Percentiles rank a stretch among this genome's conserved stretches.
Evolutionary conservation across 53 echinoderm and acorn worm species (phyloP).

Genomic region (Arbacia lixula): DNA sequence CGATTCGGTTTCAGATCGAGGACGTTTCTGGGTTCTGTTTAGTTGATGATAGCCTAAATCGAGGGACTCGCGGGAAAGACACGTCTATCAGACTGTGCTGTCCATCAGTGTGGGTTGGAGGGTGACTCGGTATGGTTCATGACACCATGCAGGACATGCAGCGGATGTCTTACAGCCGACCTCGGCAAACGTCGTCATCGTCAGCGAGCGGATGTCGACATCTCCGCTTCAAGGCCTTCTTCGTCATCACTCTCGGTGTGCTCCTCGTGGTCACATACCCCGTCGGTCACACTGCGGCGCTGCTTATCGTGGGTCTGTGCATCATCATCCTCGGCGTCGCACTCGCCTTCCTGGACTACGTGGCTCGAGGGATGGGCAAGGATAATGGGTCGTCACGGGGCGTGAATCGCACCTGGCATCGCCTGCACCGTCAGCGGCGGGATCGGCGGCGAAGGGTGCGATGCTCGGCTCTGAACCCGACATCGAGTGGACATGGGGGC

Average conservation of each 20-base stretch:
- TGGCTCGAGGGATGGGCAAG: conserved; percentile 1
- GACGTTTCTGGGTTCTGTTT: too few relatives aligned
- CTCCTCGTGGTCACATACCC: neutral
- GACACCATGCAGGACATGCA: too few relatives aligned
- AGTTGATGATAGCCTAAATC: too few relatives aligned
- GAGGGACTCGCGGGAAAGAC: too few relatives aligned
- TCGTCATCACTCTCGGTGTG: conserved; percentile 5
- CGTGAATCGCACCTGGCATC: conserved; percentile 21
- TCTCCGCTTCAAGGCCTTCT: conserved; percentile 30
- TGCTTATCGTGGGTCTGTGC: conserved; percentile 35
- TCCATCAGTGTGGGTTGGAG: too few relatives aligned
- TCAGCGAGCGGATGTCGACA: conserved; percentile 21
- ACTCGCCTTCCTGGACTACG: conserved; percentile 40
- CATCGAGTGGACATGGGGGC: neutral
- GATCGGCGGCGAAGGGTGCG: neutral
- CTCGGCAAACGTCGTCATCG: neutral
- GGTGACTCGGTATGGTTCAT: too few relatives aligned
- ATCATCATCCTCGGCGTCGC: conserved; percentile 24
- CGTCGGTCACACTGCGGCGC: neutral
- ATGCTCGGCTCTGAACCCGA: neutral
- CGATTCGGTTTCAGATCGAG: too few relatives aligned
- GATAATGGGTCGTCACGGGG: neutral
- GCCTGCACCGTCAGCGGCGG: neutral
- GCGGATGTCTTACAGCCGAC: conserved; percentile 13
- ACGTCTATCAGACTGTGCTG: too few relatives aligned